Base-by-base conservation (phyloP, 2,888 invertebrate species). In the Agonopterix alstromeriana region DNA sequence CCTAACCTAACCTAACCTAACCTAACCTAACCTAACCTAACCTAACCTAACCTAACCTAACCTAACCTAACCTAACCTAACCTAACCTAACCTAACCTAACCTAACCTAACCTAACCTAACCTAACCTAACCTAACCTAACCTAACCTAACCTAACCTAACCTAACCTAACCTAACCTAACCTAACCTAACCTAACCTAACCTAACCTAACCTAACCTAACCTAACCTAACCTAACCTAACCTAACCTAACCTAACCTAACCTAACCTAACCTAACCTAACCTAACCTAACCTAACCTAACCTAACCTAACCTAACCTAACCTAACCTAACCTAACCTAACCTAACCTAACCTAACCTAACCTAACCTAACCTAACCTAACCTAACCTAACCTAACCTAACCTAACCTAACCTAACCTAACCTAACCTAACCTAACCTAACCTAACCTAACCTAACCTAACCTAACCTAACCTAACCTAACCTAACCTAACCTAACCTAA, bases 401-500 rank as follows among this genome's bases (percentile, higher is more conserved):
- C 51, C 51, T 51, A 48, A 46, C 51, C 48, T 51, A 48, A 47
- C 51, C 51, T 48, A 51, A 47, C 51, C 47, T 48, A 48, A 47
- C 51, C 51, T 48, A 48, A 47, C 51, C 51, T 51, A 48, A 48
- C 51, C 48, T 48, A 44, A 45, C 48, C 48, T 48, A 44, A 41
- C 48, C 48, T 48, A 44, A 41, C 47, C 47, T 50, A 44, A 45
- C 50, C 50, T 50, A 48, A 45, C 50, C 50, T 50, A 48, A 45
- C 50, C 51, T 52, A 46, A 44, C 48, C 50, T 50, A 48, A 45
- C 50, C 50, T 50, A 48, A 45, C 50, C 50, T 50, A 48, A 45
- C 50, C 50, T 50, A 48, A 45, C 50, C 50, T 50, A 48, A 45
- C 50, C 50, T 50, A 48, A 45, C 50, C 50, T 50, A 48, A 45